phyloP scores from a whole-genome alignment of 2,113 vertebrate genomes.

The Malaclemys terrapin region DNA sequence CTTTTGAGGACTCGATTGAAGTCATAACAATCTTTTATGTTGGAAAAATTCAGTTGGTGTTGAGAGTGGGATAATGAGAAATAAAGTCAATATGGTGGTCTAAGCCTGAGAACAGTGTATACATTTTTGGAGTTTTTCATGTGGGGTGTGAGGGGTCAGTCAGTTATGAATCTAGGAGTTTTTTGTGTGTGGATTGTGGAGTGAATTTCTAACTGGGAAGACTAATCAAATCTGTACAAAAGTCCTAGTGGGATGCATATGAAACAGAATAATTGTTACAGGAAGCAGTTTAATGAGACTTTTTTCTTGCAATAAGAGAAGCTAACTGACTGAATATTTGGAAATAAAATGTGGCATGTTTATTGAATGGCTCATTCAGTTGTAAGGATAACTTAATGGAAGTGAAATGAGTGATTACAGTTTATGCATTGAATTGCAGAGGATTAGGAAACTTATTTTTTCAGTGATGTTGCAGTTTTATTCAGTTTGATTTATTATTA shows the following conservation, averaged over 20 bases:
- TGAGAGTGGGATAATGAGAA: not conserved
- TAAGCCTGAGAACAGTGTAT: not conserved
- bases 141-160: not conserved
- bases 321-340: conserved; percentile 5
- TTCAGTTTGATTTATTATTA: not conserved
- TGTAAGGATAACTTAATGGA: conserved; percentile 7
- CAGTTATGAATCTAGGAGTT: not conserved
- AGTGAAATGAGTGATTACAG: not conserved
- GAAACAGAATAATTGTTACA: not conserved
- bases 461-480: not conserved
- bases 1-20: conserved; percentile 57
- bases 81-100: not conserved
- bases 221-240: not conserved
- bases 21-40: conserved; percentile 11
- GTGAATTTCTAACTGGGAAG: not conserved
- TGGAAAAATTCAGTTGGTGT: not conserved
- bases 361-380: conserved; percentile 24
- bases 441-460: conserved; percentile 4
- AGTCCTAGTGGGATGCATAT: not conserved
- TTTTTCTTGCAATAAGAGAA: conserved; percentile 32
- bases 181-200: not conserved
- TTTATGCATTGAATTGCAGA: not conserved
- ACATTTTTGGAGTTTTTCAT: not conserved
- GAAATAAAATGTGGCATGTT: not conserved
- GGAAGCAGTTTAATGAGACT: not conserved